Percentiles rank a stretch among this genome's conserved stretches.
These are phyloP conservation scores for Thymallus thymallus DNA, from an alignment of 2,113 vertebrate species.

Conservation along the genomic window DNA sequence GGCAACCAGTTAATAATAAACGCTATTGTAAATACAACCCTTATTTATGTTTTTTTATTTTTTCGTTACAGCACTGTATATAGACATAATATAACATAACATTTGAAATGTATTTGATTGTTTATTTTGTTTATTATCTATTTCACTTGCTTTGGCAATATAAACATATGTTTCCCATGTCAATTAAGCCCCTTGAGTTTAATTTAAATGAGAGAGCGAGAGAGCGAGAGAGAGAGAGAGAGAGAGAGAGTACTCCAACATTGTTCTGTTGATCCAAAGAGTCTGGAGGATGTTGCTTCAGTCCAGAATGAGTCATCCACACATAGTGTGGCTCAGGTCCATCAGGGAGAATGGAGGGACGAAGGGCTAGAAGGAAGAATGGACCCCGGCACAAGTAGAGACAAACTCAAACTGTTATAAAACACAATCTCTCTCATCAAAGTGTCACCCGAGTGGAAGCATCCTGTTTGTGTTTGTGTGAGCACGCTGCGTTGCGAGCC, in stretches of 20 bases:
- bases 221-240: not conserved
- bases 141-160: too few species aligned
- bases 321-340: conserved; percentile 10
- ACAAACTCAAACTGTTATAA: conserved; percentile 45
- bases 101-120: too few species aligned
- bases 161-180: too few species aligned
- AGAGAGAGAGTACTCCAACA: not conserved
- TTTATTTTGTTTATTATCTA: too few species aligned
- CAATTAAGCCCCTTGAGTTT: too few species aligned
- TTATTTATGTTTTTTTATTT: too few species aligned
- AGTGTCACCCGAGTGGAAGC: conserved; percentile 52
- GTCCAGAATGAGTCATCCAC: conserved; percentile 1
- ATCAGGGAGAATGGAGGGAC: conserved; percentile 12
- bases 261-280: not conserved
- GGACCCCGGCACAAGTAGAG: conserved; percentile 32
- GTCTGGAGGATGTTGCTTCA: not conserved
- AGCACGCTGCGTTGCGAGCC: conserved; percentile 15
- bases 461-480: conserved; percentile 66
- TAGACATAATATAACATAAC: too few species aligned
- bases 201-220: not conserved
- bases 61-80: too few species aligned
- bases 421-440: conserved; percentile 52
- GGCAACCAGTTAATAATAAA: too few species aligned
- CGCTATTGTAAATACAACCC: too few species aligned
- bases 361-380: conserved; percentile 4